phyloP scores from a whole-genome alignment of 2,113 vertebrate species.

The Channa argus region DNA sequence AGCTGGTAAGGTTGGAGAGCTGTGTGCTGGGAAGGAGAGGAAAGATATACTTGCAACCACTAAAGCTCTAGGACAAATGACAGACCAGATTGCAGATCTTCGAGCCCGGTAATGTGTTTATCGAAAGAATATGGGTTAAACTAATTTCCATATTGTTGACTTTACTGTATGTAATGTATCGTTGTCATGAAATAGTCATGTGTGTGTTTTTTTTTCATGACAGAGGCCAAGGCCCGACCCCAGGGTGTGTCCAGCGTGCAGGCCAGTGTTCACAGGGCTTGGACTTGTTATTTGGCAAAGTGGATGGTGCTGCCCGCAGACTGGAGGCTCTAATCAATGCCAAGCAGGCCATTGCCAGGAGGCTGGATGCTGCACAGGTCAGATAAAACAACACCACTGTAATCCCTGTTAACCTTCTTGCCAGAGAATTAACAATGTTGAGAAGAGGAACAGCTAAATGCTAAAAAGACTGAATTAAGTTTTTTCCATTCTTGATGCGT shows the following conservation, averaged over 20 bases:
- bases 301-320: conserved; percentile 93
- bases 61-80: conserved; percentile 94
- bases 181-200: conserved; percentile 24
- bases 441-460: background rate
- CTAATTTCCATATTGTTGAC: background rate
- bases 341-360: conserved; percentile 95
- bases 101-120: conserved; percentile 85
- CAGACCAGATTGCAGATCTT: conserved; percentile 93
- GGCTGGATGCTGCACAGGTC: conserved; percentile 97
- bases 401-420: conserved; percentile 26
- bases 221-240: conserved; percentile 91
- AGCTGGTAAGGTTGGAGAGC: conserved; percentile 96
- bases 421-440: background rate
- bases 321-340: conserved; percentile 96
- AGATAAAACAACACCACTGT: conserved; percentile 46
- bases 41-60: conserved; percentile 93
- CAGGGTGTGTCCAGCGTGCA: conserved; percentile 93
- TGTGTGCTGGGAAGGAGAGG: conserved; percentile 95
- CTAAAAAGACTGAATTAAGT: background rate
- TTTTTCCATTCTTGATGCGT: background rate
- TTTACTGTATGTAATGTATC: background rate
- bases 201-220: conserved; percentile 24
- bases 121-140: background rate
- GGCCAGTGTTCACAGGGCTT: conserved; percentile 94
- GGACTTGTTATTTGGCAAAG: conserved; percentile 94